These are phyloP conservation scores for Polyergus mexicanus DNA, from an alignment of 1,140 invertebrate species.

Conservation along the genomic window DNA sequence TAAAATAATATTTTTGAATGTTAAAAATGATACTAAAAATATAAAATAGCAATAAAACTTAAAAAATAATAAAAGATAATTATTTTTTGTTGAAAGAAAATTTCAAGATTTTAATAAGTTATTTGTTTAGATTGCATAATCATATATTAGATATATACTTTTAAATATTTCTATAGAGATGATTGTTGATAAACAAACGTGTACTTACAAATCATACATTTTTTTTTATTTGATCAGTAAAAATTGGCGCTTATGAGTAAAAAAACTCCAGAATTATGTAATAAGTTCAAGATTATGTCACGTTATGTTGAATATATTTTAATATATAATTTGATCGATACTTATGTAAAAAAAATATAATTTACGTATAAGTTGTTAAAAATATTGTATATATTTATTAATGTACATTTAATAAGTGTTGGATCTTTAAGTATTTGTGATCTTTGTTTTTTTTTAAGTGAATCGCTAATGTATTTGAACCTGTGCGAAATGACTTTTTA, in stretches of 20 bases:
- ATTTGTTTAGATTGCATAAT: no score
- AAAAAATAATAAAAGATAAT: no score
- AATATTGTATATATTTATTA: conserved; percentile 12
- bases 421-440: conserved; percentile 27
- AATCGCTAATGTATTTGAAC: conserved; percentile 48
- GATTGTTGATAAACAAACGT: background rate
- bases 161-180: background rate
- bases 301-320: background rate
- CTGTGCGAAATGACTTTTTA: conserved; percentile 23
- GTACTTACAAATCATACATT: background rate
- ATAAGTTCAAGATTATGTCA: background rate
- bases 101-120: no score
- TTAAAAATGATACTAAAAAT: no score
- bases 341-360: background rate
- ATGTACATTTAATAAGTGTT: background rate
- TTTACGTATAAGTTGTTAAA: background rate
- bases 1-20: conserved; percentile 7
- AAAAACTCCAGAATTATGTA: background rate
- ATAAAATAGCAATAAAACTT: no score
- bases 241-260: background rate
- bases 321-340: background rate
- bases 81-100: no score
- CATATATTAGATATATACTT: background rate
- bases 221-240: background rate
- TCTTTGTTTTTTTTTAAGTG: background rate